Percentiles rank a stretch among this genome's conserved stretches.
Conservation (phyloP, 2,888 invertebrate genomes). For the Acanthacorydalis orientalis region DNA sequence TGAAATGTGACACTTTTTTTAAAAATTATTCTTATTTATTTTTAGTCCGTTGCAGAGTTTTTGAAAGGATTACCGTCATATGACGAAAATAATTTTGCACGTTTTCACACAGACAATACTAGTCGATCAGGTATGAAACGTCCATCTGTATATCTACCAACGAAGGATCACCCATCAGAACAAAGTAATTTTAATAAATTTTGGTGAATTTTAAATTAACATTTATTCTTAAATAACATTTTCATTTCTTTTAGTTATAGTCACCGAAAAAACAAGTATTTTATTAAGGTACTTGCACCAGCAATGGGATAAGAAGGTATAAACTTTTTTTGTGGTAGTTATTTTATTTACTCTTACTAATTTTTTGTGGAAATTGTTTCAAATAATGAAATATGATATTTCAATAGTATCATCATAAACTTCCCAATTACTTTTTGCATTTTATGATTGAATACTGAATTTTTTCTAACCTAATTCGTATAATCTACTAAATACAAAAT, state of each 20-base stretch:
- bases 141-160: conserved; percentile 82
- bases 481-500: no score
- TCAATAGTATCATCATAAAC: not conserved
- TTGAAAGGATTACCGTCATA: conserved; percentile 81
- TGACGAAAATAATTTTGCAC: conserved; percentile 79
- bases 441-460: not conserved
- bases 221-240: not conserved
- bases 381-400: no score
- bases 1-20: not conserved
- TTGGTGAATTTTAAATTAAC: not conserved
- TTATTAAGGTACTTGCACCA: conserved; percentile 84
- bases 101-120: conserved; percentile 75
- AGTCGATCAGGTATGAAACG: conserved; percentile 68
- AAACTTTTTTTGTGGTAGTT: conserved; percentile 2
- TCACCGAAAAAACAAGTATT: conserved; percentile 90
- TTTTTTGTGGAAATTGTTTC: no score
- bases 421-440: not conserved
- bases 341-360: not conserved
- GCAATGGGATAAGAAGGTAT: conserved; percentile 86
- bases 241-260: conserved; percentile 56
- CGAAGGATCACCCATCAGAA: conserved; percentile 82
- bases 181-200: conserved; percentile 47
- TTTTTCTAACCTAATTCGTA: not conserved
- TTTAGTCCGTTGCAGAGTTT: conserved; percentile 75
- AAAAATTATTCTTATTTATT: conserved; percentile 14